These are phyloP conservation scores for Limnephilus lunatus DNA, from an alignment of 2,888 invertebrate species.

Conservation along the genomic window DNA sequence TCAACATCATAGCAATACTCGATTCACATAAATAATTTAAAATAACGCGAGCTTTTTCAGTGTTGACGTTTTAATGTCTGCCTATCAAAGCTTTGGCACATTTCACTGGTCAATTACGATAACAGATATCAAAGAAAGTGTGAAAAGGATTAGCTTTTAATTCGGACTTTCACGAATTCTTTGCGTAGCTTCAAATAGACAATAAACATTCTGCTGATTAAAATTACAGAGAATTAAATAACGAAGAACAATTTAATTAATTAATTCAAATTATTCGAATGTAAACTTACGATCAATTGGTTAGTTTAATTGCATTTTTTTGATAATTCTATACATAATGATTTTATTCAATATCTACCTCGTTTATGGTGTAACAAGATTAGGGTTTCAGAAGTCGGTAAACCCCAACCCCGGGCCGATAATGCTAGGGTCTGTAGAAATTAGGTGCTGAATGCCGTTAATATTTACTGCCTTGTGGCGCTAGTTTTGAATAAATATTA, in stretches of 20 bases:
- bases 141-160: neutral
- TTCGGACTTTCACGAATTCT: neutral
- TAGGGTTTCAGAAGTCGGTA: slow-evolving; percentile 27
- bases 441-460: neutral
- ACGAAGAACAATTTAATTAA: neutral
- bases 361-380: slow-evolving; percentile 49
- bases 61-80: neutral
- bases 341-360: slow-evolving; percentile 60
- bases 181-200: neutral
- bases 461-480: slow-evolving; percentile 19
- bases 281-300: neutral
- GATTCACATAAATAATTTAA: neutral
- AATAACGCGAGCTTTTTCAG: neutral
- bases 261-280: neutral
- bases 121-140: neutral
- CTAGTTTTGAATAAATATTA: neutral
- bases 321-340: neutral
- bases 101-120: neutral
- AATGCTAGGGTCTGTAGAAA: slow-evolving; percentile 40
- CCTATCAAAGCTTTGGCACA: neutral
- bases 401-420: slow-evolving; percentile 19
- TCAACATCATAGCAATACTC: neutral
- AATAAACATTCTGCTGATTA: neutral
- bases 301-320: neutral
- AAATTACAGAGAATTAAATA: neutral